Base-by-base conservation (phyloP, 2,113 vertebrate genomes). In the Seriola rivoliana region DNA sequence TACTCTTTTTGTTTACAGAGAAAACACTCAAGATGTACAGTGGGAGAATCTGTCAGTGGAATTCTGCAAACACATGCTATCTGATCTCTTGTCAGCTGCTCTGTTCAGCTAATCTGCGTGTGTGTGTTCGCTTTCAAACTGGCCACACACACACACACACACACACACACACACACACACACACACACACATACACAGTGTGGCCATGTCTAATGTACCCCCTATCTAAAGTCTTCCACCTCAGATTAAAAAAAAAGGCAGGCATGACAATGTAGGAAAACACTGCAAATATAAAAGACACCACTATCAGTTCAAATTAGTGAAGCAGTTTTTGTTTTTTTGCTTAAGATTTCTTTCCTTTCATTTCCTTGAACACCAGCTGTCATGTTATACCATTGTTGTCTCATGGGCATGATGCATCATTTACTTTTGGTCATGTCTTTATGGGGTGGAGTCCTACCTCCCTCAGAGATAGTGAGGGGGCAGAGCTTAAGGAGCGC, bases 371-470 rank as follows among this genome's bases (percentile, higher is more conserved):
- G 5, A 48, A 74, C 21, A 40, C 10, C n/a, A 60, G 23, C 63
- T 55, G 62, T 44, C 4, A 52, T n/a, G 36, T 71, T 50, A 62
- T 55, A 29, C 6, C 2, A 59, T 29, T 38, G 2, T 21, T 80
- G 75, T 60, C 69, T 40, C 12, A 3, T n/a, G 70, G 74, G 71
- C 54, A 70, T 8, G 21, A 72, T 16, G 29, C 19, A 42, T 25
- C 77, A 73, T 86, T 87, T 59, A 82, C 38, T 74, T 81, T 72
- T 57, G 16, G 36, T 59, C 25, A 10, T 2, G 23, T 63, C 75
- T 83, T 75, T 71, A 42, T n/a, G 2, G 0, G 21, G 8, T 32
- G 23, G 9, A 81, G 23, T 48, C 32, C 23, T 69, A 23, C 34
- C 52, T 62, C 34, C 42, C 25, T 65, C 1, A 48, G 23, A 78